Percentiles rank a stretch among this genome's conserved stretches.
These are phyloP conservation scores for Bombus haemorrhoidalis DNA, from an alignment of 1,140 invertebrate genomes.

Conservation along the genomic window DNA sequence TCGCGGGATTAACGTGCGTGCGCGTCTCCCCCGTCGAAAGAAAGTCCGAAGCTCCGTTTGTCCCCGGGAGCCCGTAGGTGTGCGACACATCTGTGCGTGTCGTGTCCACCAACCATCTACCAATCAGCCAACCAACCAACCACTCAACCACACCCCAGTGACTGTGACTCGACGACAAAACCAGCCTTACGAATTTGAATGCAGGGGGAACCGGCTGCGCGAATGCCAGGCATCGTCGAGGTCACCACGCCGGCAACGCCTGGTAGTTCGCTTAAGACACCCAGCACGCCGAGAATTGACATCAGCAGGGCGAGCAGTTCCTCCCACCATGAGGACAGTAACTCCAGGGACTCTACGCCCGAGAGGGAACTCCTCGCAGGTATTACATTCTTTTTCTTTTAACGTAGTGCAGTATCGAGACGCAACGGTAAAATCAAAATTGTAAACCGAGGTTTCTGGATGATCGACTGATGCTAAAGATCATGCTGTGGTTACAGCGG, in stretches of 20 bases:
- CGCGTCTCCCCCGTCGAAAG: slow-evolving; percentile 20
- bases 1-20: slow-evolving; percentile 13
- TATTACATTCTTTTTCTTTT: slow-evolving; percentile 37
- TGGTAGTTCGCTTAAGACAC: slow-evolving; percentile 84
- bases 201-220: slow-evolving; percentile 80
- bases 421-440: too few relatives aligned
- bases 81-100: slow-evolving; percentile 37
- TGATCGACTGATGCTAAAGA: too few relatives aligned
- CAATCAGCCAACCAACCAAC: slow-evolving; percentile 32
- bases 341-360: slow-evolving; percentile 88
- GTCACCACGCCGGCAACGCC: slow-evolving; percentile 83
- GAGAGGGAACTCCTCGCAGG: slow-evolving; percentile 88
- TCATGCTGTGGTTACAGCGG: too few relatives aligned
- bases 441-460: too few relatives aligned
- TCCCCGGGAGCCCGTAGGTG: slow-evolving; percentile 24
- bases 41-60: slow-evolving; percentile 32
- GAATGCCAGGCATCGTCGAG: slow-evolving; percentile 88
- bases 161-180: slow-evolving; percentile 65
- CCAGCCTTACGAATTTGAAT: slow-evolving; percentile 74
- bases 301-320: slow-evolving; percentile 93
- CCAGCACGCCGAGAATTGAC: slow-evolving; percentile 92
- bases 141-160: slow-evolving; percentile 59
- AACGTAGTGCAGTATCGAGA: too few relatives aligned
- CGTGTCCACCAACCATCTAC: slow-evolving; percentile 36
- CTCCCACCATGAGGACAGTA: slow-evolving; percentile 91